phyloP scores from a whole-genome alignment of 2,113 vertebrate species.

The Gracilinanus agilis region DNA sequence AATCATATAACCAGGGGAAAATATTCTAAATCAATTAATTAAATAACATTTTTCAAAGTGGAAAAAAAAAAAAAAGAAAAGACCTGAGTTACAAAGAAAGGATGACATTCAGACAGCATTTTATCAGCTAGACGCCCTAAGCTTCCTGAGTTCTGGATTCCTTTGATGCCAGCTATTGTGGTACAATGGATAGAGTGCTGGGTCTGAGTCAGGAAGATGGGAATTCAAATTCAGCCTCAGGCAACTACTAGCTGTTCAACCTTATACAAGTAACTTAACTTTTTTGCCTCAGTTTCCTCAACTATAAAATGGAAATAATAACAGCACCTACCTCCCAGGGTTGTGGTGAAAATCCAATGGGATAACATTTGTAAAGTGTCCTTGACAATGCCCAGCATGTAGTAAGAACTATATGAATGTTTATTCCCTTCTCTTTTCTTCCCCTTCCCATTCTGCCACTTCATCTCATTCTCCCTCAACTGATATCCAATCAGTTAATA shows the following conservation, averaged over 20 bases:
- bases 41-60: too few relatives aligned
- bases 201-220: not conserved
- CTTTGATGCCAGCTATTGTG: not conserved
- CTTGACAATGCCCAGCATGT: too few relatives aligned
- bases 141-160: not conserved
- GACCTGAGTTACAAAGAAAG: not conserved
- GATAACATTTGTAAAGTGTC: too few relatives aligned
- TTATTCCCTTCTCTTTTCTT: not conserved
- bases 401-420: not conserved
- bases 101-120: not conserved
- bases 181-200: not conserved
- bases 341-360: too few relatives aligned
- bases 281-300: not conserved
- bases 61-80: too few relatives aligned
- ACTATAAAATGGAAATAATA: not conserved
- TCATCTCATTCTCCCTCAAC: not conserved
- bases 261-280: not conserved
- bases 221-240: not conserved
- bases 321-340: too few relatives aligned
- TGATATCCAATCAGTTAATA: not conserved
- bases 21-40: too few relatives aligned
- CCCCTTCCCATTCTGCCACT: not conserved
- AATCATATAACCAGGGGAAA: too few relatives aligned
- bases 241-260: not conserved
- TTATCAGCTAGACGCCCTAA: not conserved